Percentiles rank a stretch among this genome's conserved stretches.
phyloP scores from a whole-genome alignment of 2,113 vertebrate species.

The Tupaia chinensis region DNA sequence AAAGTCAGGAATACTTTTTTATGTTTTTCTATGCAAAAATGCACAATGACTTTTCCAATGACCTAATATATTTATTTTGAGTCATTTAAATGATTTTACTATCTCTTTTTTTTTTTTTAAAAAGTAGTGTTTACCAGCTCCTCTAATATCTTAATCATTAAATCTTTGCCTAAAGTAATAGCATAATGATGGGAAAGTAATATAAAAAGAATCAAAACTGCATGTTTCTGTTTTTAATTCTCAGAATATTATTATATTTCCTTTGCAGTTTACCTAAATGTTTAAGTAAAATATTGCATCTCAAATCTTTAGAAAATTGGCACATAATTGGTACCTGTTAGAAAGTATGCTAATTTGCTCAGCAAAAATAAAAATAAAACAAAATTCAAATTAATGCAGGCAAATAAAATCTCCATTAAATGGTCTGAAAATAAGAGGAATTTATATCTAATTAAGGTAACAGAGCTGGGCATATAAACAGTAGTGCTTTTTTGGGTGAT shows the following conservation, averaged over 20 bases:
- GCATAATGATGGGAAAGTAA: background rate
- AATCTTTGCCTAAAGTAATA: background rate
- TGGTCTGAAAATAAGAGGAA: background rate
- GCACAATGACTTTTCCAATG: too few relatives aligned
- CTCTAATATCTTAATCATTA: constrained; percentile 7
- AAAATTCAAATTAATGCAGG: background rate
- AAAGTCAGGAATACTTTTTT: too few relatives aligned
- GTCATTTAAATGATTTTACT: background rate
- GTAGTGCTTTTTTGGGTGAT: too few relatives aligned
- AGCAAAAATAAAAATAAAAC: background rate
- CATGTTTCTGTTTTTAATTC: background rate
- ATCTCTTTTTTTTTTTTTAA: background rate
- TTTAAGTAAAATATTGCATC: constrained; percentile 11
- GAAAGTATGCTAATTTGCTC: background rate
- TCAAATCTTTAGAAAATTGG: background rate
- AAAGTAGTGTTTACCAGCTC: background rate
- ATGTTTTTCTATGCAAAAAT: too few relatives aligned
- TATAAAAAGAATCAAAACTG: background rate
- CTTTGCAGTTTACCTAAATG: background rate
- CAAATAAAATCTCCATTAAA: background rate
- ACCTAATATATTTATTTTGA: background rate
- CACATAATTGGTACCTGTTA: background rate
- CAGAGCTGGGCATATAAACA: background rate
- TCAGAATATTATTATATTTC: background rate
- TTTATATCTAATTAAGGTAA: background rate